Base-by-base conservation (phyloP, 37 sponge, comb jelly and placozoan genomes). In the Geodia barretti region DNA sequence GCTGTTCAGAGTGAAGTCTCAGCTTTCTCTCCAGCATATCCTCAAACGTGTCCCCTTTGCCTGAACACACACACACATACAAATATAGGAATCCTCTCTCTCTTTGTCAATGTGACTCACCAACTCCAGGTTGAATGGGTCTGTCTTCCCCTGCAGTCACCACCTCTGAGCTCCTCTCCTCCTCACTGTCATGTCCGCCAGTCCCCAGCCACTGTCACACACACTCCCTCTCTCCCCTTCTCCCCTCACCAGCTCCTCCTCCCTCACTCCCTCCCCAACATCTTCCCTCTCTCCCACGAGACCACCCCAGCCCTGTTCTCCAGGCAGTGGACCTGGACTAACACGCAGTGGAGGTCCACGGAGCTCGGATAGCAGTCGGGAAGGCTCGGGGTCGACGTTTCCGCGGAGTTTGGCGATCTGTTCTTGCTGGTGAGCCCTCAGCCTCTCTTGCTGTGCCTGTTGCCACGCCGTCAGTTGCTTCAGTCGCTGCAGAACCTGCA, bases 381-480 rank as follows among this genome's bases (percentile, higher is more conserved):
- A 30, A 2, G 3, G 21, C 2, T 21, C 32, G 4, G 69, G 38
- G 64, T 21, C 37, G 36, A 21, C 39, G 60, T 76, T 33, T n/a
- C 32, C 38, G 64, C 61, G 69, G 4, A 89, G 79, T n/a, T 19
- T 39, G 17, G 14, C 59, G 8, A 92, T 62, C 64, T 89, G 82
- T 30, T 79, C 60, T 36, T 85, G 93, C 58, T 92, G 93, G n/a
- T 81, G 83, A 23, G 5, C 47, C 14, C 88, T 41, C 19, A 89
- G 79, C 72, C n/a, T 65, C 24, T 70, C 86, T 41, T 88, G 86
- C 39, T 85, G 93, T 60, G 64, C 40, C 64, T 90, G 72, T 66
- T 94, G 91, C 91, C 91, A 90, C 35, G 77, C 82, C 1, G 59
- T 35, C 58, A 86, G 62, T 42, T 93, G 86, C 29, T 62, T 70